Evolutionary conservation across 2,797 vertebrate genomes (phyloP), one percentile per base, ranked within the genome.

Genomic region (Spheniscus humboldti): DNA sequence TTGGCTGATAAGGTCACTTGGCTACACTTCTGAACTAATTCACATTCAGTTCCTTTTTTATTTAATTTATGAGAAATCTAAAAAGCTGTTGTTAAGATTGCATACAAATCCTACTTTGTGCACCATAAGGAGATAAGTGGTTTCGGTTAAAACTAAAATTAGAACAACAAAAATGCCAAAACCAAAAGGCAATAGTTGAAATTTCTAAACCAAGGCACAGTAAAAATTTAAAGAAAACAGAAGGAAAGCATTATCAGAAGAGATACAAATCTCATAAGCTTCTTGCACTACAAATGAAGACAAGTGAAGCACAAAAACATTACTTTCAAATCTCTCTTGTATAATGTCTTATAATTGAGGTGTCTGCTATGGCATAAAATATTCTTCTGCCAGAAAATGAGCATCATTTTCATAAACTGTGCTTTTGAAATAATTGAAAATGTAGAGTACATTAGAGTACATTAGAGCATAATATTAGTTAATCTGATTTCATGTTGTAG

Each of bases 201-300:
- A 86, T 68, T 45, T 71, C 72, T 73, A 90, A 94, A 86, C 56
- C 45, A 82, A 87, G 80, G 33, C 47, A 86, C 16, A 89, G 53
- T 57, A 86, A 84, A 79, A 92, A 78, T 78, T 69, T 67, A 50
- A 80, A 74, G 73, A 83, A 88, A 92, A 37, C 30, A 83, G 69
- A 88, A 89, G 31, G 35, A 81, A 88, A 94, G 52, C 31, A 74
- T 80, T 94, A 87, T 37, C n/a, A 91, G 85, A 86, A 80, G 43
- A 74, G 30, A 94, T 5, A 93, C 53, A 96, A 92, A 93, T 88
- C 60, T 92, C 81, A 35, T 86, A 80, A 92, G 64, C 64, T 90
- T 88, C 88, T 95, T 95, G 60, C 47, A 88, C 75, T 83, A 66
- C 45, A 83, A 86, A 83, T 90, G 41, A 85, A 93, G 69, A 53